A percentile compares a stretch with the other conserved stretches of the same genome.
These are phyloP conservation scores for Creontiades dilutus DNA, from an alignment of 2,888 invertebrate genomes.

Conservation along the genomic window DNA sequence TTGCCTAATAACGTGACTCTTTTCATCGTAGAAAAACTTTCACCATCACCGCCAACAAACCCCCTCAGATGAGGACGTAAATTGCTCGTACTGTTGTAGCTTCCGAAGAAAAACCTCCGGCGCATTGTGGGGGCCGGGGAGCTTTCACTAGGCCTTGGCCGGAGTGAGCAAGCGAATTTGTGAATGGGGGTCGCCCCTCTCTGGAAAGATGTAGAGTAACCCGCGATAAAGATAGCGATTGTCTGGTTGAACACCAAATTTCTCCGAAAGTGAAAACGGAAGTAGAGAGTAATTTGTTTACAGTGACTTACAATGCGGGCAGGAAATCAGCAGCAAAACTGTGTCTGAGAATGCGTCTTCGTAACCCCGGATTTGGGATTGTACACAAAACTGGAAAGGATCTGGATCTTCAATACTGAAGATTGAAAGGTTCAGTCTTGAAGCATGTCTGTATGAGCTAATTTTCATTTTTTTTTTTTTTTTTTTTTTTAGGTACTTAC, in stretches of 20 bases:
- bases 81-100: background rate
- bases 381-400: no score
- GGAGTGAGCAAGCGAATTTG: constrained; percentile 25
- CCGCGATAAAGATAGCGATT: no score
- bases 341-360: no score
- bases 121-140: background rate
- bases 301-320: no score
- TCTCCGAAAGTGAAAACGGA: constrained; percentile 51
- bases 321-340: no score
- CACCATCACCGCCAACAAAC: background rate
- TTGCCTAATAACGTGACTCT: constrained; percentile 12
- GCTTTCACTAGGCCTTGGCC: constrained; percentile 1
- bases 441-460: no score
- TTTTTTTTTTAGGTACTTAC: no score
- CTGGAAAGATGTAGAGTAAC: background rate
- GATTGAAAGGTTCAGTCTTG: no score
- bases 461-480: no score
- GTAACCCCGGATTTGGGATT: no score
- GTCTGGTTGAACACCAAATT: constrained; percentile 6
- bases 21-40: constrained; percentile 5
- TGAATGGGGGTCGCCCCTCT: constrained; percentile 2
- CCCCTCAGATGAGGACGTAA: background rate
- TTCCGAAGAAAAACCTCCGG: background rate
- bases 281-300: background rate
- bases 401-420: no score